Evolutionary conservation across 2,888 invertebrate genomes (phyloP).

Genomic region (Drosophila tripunctata): DNA sequence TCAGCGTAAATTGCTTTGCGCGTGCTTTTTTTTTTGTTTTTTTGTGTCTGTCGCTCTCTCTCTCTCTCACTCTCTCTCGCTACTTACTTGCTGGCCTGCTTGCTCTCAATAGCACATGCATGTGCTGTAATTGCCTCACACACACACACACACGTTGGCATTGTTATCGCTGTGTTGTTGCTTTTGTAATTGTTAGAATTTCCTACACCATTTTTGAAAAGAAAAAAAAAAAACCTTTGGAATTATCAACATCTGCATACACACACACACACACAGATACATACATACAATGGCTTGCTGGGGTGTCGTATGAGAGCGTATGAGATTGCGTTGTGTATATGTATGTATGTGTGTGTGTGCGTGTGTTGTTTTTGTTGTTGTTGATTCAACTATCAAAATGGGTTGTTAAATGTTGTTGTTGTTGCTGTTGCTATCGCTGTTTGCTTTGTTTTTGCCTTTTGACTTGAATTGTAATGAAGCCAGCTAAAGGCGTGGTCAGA

Average conservation of each 20-base stretch:
- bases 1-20: slow-evolving; percentile 72
- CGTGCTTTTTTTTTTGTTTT: slow-evolving; percentile 62
- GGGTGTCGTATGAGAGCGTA: slow-evolving; percentile 46
- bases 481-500: slow-evolving; percentile 47
- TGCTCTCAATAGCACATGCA: slow-evolving; percentile 32
- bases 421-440: not conserved
- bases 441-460: slow-evolving; percentile 27
- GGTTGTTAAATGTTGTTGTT: slow-evolving; percentile 34
- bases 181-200: slow-evolving; percentile 58
- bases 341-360: slow-evolving; percentile 5
- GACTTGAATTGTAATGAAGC: slow-evolving; percentile 36
- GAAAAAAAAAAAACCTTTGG: slow-evolving; percentile 41
- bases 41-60: slow-evolving; percentile 30
- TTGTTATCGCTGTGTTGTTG: slow-evolving; percentile 47
- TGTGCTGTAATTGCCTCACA: slow-evolving; percentile 43
- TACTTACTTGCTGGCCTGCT: slow-evolving; percentile 32
- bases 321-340: slow-evolving; percentile 26
- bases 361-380: slow-evolving; percentile 5
- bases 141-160: slow-evolving; percentile 32
- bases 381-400: slow-evolving; percentile 55
- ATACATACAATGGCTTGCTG: slow-evolving; percentile 24
- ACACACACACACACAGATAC: slow-evolving; percentile 7
- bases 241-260: slow-evolving; percentile 57
- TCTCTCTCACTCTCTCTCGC: slow-evolving; percentile 22
- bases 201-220: slow-evolving; percentile 70